Evolutionary conservation across 2,113 vertebrate genomes (phyloP), one percentile per base, ranked within the genome.

Genomic region (Heterochromis multidens): DNA sequence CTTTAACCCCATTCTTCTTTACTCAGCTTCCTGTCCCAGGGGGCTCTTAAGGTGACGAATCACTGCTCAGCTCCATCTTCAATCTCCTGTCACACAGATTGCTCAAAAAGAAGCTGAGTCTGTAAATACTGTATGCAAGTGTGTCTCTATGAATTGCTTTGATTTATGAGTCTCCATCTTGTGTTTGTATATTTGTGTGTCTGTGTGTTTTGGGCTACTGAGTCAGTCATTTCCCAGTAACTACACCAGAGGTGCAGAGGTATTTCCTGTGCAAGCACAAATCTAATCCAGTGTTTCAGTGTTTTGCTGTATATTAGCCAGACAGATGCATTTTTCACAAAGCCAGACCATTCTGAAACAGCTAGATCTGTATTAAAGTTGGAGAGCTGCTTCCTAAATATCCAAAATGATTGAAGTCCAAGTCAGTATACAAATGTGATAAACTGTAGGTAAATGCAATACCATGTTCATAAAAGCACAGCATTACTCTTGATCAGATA

Each of bases 1-100:
- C 90, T 92, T 87, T 90, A 76, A 89, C 88, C 91, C 62, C 70
- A 33, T 90, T 85, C 76, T 81, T 74, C 54, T 61, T 76, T 57
- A 17, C 61, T 58, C 4, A 3, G 46, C 52, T 65, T 87, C 76
- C 54, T 81, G 52, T 21, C 12, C 52, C 5, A 1, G 19, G 35
- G 40, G 88, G 67, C 76, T 54, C 40, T 81, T 37, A 62, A 85
- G 65, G 83, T 88, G 84, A 93, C 82, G 56, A 84, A 90, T 90
- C 17, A 54, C 80, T 27, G 74, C 67, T 82, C 52, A 8, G 52
- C 59, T 58, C 52, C 49, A 62, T n/a, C 82, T 91, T 74, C 63
- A 81, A n/a, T 91, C 70, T 89, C 54, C 52, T 7, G 77, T 83
- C 21, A 23, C 74, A 40, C 70, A 79, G 60, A 83, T 61, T 82